phyloP scores from a whole-genome alignment of 2,888 invertebrate genomes.

The Hyles lineata region DNA sequence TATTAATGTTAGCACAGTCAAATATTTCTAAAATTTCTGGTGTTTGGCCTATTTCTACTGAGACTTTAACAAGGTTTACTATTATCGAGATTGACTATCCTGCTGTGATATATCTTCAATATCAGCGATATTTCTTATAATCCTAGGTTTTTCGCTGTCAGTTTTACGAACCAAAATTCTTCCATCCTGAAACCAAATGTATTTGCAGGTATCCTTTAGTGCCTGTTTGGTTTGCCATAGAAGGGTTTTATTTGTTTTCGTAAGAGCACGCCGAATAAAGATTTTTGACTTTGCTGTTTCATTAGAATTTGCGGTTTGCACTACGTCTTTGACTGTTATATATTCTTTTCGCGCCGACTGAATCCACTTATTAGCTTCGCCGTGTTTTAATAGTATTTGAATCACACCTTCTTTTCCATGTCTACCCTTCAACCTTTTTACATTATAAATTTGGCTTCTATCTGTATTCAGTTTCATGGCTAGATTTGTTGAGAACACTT shows the following conservation, averaged over 20 bases:
- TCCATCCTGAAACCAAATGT: background rate
- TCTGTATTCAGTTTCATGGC: background rate
- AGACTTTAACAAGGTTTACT: background rate
- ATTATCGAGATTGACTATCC: background rate
- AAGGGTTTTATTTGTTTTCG: background rate
- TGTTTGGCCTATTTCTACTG: too few species aligned
- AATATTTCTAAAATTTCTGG: too few species aligned
- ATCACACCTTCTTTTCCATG: background rate
- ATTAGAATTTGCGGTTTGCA: background rate
- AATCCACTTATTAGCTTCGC: constrained; percentile 7
- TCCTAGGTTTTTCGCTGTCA: background rate
- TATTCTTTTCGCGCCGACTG: background rate
- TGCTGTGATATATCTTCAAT: background rate
- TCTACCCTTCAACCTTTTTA: constrained; percentile 7
- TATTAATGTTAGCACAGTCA: too few species aligned
- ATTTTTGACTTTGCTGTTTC: background rate
- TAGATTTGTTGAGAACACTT: too few species aligned
- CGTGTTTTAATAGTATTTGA: background rate
- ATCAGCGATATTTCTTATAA: background rate
- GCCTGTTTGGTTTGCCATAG: constrained; percentile 7
- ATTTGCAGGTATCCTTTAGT: background rate
- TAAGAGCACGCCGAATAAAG: background rate
- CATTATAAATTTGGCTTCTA: constrained; percentile 1
- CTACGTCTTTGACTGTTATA: background rate
- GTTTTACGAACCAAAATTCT: constrained; percentile 1